A percentile compares a stretch with the other conserved stretches of the same genome.
Conservation (phyloP, 1,140 invertebrate genomes). For the Phthorimaea operculella region DNA sequence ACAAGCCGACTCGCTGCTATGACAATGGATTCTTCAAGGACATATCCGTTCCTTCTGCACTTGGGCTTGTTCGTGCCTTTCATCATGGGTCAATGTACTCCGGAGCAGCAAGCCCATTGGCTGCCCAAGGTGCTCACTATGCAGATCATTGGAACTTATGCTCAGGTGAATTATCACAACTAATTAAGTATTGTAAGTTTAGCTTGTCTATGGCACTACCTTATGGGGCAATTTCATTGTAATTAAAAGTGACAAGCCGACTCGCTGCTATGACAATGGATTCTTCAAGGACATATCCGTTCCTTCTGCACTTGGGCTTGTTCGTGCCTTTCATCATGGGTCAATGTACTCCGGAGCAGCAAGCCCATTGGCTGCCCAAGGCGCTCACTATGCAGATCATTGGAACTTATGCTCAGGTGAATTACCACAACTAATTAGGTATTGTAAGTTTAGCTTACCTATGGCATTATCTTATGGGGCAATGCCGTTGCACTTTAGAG, state of each 20-base stretch:
- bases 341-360: conserved; percentile 87
- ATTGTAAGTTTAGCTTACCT: too few species aligned
- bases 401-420: conserved; percentile 91
- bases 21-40: too few species aligned
- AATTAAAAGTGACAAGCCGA: too few species aligned
- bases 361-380: conserved; percentile 82
- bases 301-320: conserved; percentile 86
- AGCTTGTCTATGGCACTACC: too few species aligned
- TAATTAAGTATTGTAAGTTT: too few species aligned
- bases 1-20: too few species aligned
- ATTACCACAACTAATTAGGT: too few species aligned
- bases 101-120: conserved; percentile 89
- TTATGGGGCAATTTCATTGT: too few species aligned
- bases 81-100: conserved; percentile 85
- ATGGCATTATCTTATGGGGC: too few species aligned
- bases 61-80: conserved; percentile 93
- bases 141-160: conserved; percentile 91
- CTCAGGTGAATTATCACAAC: conserved; percentile 84
- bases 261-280: too few species aligned
- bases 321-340: conserved; percentile 91
- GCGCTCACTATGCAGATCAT: conserved; percentile 86
- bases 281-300: conserved; percentile 47
- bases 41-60: conserved; percentile 72
- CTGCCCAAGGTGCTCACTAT: conserved; percentile 81
- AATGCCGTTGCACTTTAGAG: not conserved